Base-by-base conservation (phyloP, 92 coral and sea anemone species). In the Montipora capitata region DNA sequence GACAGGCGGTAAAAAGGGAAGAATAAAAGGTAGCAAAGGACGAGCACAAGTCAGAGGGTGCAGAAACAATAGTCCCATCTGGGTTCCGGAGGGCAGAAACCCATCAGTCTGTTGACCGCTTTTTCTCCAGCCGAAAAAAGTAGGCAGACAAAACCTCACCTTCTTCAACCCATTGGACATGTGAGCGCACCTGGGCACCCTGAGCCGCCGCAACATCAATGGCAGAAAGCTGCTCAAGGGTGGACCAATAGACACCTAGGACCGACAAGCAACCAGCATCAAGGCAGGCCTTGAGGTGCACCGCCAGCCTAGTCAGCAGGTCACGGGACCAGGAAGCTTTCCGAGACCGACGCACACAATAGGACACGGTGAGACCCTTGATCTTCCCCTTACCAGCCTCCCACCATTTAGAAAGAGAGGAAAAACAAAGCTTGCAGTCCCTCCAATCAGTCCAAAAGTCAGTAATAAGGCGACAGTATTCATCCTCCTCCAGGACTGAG, bases 391-490 rank as follows among this genome's bases (percentile, higher is more conserved):
- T 92, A 13, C 94, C 90, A 0, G 70, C 87, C 11, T 90, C 87
- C 86, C 82, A 90, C 90, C 90, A 85, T n/a, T 41, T 39, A 10
- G 69, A 14, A 9, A 85, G 78, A 9, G 56, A 51, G 61, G 74
- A 12, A 12, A 40, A 73, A 8, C 11, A 3, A 20, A 58, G 40
- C 49, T 49, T 3, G 0, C 4, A 64, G 38, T 6, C 7, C 10
- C 41, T 88, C 94, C 94, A 86, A 10, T 27, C 45, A 13, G 59
- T 3, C 91, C 94, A 80, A 68, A 91, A 91, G 3, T 10, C 18
- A 4, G 61, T 13, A 45, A 81, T 51, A 12, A 14, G 57, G 0
- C 63, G 10, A 11, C 1, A 7, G 18, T 80, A 74, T 11, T 72
- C 72, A 10, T 59, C 82, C 11, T 92, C 87, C 2, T 43, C 12